phyloP scores from a whole-genome alignment of 2,888 invertebrate species.

The Andrena camellia region DNA sequence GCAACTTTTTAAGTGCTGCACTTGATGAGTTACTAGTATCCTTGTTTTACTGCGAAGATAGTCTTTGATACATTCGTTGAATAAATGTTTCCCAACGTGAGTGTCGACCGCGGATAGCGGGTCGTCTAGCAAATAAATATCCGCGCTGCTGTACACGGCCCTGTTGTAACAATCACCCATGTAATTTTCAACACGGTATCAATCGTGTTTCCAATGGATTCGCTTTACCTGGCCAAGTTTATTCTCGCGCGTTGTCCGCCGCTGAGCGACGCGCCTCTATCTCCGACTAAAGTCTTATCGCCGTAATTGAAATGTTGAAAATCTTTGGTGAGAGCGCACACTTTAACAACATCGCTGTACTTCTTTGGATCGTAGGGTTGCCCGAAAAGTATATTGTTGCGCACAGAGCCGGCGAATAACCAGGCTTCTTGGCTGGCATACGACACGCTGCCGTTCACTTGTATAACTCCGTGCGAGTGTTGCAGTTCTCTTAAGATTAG shows the following conservation, averaged over 20 bases:
- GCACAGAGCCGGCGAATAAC: constrained; percentile 90
- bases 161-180: constrained; percentile 79
- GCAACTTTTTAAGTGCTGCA: constrained; percentile 91
- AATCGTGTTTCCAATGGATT: background rate
- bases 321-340: constrained; percentile 89
- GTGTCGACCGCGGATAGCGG: constrained; percentile 93
- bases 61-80: constrained; percentile 90
- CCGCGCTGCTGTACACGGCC: constrained; percentile 91
- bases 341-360: constrained; percentile 87
- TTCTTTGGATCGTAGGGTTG: constrained; percentile 87
- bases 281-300: constrained; percentile 92
- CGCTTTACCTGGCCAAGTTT: constrained; percentile 88
- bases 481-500: constrained; percentile 91
- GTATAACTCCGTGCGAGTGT: constrained; percentile 87
- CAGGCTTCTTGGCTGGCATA: constrained; percentile 94
- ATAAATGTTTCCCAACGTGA: constrained; percentile 91
- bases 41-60: constrained; percentile 89
- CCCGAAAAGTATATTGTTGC: constrained; percentile 93
- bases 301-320: constrained; percentile 90
- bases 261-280: constrained; percentile 91
- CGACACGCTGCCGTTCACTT: constrained; percentile 88
- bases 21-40: constrained; percentile 93
- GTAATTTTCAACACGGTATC: background rate
- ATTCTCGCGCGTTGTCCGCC: constrained; percentile 94
- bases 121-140: constrained; percentile 92